Evolutionary conservation across 2,797 vertebrate genomes (phyloP), one percentile per base, ranked within the genome.

Genomic region (Notolabrus celidotus): DNA sequence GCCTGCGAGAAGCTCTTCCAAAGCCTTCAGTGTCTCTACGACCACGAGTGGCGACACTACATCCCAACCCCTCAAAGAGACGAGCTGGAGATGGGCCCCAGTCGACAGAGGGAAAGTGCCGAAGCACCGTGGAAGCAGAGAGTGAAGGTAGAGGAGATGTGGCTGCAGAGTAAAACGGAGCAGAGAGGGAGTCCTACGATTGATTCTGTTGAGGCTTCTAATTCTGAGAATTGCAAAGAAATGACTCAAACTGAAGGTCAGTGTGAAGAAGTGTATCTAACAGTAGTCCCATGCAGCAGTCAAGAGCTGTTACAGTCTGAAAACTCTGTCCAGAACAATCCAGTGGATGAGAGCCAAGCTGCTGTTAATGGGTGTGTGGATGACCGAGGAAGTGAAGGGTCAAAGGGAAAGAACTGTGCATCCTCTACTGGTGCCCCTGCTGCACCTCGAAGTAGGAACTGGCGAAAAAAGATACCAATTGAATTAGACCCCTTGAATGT

Each of bases 1-100:
- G 94, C 95, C 83, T 98, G 97, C 55, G 92, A 91, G 43, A 94
- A 95, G 72, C 86, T 96, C 7, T 98, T 98, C 87, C 88, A 94
- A 45, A 93, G 87, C 78, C 90, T 96, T 58, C 91, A 93, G 43
- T 83, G 92, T 65, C 92, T 98, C 7, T 94, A 95, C 56, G 95
- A 96, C 79, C 97, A 98, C 0, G 97, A 98, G 75, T 95, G 95
- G 92, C 94, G 95, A 84, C 97, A 98, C 88, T 98, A 98, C 74
- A 87, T 88, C 52, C 92, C 87, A 1, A 79, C 50, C 0, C 88
- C 90, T 36, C 86, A 86, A 23, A 87, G 22, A 23, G 86, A 89
- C 0, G 89, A 91, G 57, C 17, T 80, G 0, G 85, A 88, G 27
- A 2, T 51, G 46, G 77, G 59, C 38, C 38, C 25, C 4, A 49